Evolutionary conservation across 2,113 vertebrate species (phyloP).

Genomic region (Danionella cerebrum): DNA sequence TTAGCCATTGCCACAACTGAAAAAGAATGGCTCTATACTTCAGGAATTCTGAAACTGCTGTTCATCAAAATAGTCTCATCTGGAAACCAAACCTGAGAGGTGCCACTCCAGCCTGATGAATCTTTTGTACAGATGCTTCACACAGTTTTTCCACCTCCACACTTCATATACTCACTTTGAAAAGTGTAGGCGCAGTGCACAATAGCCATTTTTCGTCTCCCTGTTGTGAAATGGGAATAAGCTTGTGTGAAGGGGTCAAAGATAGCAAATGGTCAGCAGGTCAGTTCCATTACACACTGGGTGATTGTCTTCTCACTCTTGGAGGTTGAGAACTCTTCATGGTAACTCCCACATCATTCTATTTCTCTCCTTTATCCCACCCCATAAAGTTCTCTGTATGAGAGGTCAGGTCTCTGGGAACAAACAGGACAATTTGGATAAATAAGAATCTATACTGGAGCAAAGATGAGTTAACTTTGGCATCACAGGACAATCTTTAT

Average conservation of each 20-base stretch:
- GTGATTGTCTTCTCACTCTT: slow-evolving; percentile 27
- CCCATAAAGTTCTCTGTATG: slow-evolving; percentile 4
- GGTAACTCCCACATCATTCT: slow-evolving; percentile 35
- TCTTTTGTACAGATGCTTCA: slow-evolving; percentile 26
- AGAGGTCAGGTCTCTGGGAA: slow-evolving; percentile 4
- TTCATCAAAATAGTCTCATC: slow-evolving; percentile 26
- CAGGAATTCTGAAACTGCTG: slow-evolving; percentile 9
- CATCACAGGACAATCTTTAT: not conserved
- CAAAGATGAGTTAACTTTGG: not conserved
- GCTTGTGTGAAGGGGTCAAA: slow-evolving; percentile 24
- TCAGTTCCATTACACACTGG: slow-evolving; percentile 44
- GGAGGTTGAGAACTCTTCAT: slow-evolving; percentile 22
- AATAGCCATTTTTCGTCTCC: slow-evolving; percentile 22
- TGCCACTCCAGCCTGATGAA: slow-evolving; percentile 16
- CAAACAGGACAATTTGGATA: not conserved
- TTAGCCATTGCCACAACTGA: no score
- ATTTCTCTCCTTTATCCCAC: slow-evolving; percentile 11
- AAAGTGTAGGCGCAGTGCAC: not conserved
- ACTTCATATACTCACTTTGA: slow-evolving; percentile 8
- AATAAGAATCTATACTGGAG: slow-evolving; percentile 12
- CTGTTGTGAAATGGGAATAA: slow-evolving; percentile 23
- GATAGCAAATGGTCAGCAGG: slow-evolving; percentile 39
- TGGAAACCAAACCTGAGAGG: not conserved
- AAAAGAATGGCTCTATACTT: not conserved
- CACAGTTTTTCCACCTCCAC: not conserved